Evolutionary conservation across 2,797 vertebrate species (phyloP).

Genomic region (Dicrostonyx torquatus): DNA sequence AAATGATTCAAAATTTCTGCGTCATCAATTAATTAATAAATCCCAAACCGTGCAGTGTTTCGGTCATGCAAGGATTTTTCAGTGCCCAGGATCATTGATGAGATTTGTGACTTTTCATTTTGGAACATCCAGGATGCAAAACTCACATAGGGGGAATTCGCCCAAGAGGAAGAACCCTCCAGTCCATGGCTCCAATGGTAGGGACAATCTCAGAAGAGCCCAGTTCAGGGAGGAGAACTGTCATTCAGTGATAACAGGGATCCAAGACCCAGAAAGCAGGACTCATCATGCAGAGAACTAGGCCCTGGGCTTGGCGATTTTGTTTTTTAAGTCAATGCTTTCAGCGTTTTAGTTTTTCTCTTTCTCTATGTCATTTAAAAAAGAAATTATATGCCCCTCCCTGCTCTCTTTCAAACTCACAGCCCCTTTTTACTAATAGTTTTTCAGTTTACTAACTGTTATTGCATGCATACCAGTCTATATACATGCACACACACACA

Average conservation of each 20-base stretch:
- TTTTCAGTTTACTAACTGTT: background rate
- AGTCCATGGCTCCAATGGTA: background rate
- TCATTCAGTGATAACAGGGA: background rate
- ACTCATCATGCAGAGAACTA: background rate
- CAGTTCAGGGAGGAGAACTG: too few species aligned
- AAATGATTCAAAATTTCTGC: background rate
- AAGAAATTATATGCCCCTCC: background rate
- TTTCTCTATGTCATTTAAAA: background rate
- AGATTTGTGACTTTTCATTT: background rate
- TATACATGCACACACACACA: too few species aligned
- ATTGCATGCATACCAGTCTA: background rate
- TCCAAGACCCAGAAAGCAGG: background rate
- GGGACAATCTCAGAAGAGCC: background rate
- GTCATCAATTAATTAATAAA: background rate
- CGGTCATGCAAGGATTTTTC: background rate
- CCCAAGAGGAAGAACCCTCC: background rate
- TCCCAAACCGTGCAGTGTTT: background rate
- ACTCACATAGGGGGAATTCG: background rate
- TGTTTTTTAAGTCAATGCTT: background rate
- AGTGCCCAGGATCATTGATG: background rate
- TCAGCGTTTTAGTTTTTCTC: background rate
- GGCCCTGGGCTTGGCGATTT: background rate
- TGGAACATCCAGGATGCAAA: background rate
- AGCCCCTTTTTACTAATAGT: background rate
- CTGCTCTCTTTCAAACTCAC: background rate